Evolutionary conservation across 1,140 invertebrate genomes (phyloP).

Genomic region (Papilio helenus): DNA sequence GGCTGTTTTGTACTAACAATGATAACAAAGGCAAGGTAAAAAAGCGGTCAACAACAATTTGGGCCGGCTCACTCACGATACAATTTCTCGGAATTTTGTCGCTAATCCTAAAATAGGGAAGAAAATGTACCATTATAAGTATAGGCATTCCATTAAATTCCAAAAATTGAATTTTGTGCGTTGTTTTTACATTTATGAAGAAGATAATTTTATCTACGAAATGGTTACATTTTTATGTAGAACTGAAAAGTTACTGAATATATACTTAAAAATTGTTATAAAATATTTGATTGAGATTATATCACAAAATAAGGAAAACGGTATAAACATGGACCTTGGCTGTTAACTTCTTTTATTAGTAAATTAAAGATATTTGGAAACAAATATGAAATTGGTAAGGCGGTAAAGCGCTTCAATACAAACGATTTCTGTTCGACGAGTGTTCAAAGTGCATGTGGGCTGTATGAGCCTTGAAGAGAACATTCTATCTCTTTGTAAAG

Average conservation of each 20-base stretch:
- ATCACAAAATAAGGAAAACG: no score
- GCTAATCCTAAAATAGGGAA: background rate
- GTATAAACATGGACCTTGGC: no score
- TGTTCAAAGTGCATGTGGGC: conserved; percentile 10
- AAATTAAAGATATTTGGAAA: background rate
- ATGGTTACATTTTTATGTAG: no score
- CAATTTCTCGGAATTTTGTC: background rate
- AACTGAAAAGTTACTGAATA: no score
- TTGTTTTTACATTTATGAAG: no score
- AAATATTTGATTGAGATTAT: no score
- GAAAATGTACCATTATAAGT: background rate
- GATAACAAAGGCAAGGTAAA: conserved; percentile 19
- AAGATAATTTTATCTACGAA: no score
- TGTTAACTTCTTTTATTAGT: background rate
- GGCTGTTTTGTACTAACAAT: conserved; percentile 6
- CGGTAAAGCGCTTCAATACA: background rate
- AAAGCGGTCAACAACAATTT: conserved; percentile 19
- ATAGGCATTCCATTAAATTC: background rate
- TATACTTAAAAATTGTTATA: no score
- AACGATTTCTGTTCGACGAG: background rate
- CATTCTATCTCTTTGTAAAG: background rate
- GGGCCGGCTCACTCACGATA: background rate
- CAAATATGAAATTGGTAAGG: background rate
- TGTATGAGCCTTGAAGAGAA: background rate
- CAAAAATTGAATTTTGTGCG: background rate